These are phyloP conservation scores for Erpobdella octoculata DNA, from an alignment of 2,888 invertebrate species.

Conservation along the genomic window DNA sequence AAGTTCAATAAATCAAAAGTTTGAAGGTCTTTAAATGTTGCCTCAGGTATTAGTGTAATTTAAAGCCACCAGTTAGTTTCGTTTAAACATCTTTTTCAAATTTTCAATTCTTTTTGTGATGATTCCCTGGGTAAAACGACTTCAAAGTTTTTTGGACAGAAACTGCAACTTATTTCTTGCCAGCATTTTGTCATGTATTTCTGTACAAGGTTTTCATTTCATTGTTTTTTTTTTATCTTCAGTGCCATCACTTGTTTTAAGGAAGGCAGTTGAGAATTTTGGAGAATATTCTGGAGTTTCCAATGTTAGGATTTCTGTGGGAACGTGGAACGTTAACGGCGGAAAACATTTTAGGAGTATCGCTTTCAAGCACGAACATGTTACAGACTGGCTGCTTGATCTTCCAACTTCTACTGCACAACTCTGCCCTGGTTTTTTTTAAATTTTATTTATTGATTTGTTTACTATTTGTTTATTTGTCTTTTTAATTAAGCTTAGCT, in stretches of 20 bases:
- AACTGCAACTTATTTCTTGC: no score
- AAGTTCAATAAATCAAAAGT: no score
- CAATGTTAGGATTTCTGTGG: conserved; percentile 69
- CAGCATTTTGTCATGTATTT: no score
- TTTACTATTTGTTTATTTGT: neutral
- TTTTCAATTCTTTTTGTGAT: no score
- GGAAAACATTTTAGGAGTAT: conserved; percentile 95
- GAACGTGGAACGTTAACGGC: conserved; percentile 98
- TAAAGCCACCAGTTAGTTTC: no score
- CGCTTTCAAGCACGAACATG: conserved; percentile 66
- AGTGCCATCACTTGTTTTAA: conserved; percentile 32
- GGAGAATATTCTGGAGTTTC: conserved; percentile 43
- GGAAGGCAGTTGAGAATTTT: conserved; percentile 35
- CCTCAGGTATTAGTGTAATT: no score
- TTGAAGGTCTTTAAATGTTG: no score
- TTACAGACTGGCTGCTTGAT: conserved; percentile 65
- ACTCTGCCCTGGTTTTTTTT: conserved; percentile 39
- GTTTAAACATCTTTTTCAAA: no score
- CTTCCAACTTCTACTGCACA: conserved; percentile 59
- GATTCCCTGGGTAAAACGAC: no score
- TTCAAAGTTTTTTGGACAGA: no score
- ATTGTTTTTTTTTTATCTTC: neutral
- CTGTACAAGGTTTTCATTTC: neutral
- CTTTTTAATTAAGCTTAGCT: neutral
- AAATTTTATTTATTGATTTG: neutral